Evolutionary conservation across 2,888 invertebrate species (phyloP).

Genomic region (Beris morrisii): DNA sequence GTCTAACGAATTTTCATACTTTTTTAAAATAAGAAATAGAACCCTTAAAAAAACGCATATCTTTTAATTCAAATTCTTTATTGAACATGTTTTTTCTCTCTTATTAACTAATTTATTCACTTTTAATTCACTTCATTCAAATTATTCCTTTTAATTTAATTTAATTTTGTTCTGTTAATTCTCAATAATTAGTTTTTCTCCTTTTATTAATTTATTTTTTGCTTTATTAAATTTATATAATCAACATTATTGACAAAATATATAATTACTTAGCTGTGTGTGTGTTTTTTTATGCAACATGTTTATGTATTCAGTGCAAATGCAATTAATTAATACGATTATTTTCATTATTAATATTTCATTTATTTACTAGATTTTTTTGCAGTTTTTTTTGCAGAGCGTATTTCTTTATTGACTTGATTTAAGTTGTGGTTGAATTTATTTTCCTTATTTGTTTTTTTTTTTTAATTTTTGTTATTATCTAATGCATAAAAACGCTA

Average conservation of each 20-base stretch:
- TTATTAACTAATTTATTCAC: slow-evolving; percentile 38
- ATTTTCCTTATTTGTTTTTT: slow-evolving; percentile 35
- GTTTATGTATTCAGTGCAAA: slow-evolving; percentile 37
- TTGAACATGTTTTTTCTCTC: slow-evolving; percentile 51
- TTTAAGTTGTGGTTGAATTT: slow-evolving; percentile 11
- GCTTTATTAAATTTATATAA: slow-evolving; percentile 25
- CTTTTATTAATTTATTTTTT: slow-evolving; percentile 36
- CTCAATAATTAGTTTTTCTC: slow-evolving; percentile 29
- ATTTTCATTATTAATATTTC: slow-evolving; percentile 28
- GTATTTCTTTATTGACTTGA: slow-evolving; percentile 33
- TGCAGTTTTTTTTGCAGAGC: slow-evolving; percentile 36
- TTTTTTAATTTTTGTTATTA: slow-evolving; percentile 29
- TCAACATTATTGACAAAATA: slow-evolving; percentile 42
- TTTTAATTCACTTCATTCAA: slow-evolving; percentile 35
- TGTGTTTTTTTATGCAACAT: slow-evolving; percentile 33
- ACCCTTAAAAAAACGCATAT: slow-evolving; percentile 4
- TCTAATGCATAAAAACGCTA: slow-evolving; percentile 35
- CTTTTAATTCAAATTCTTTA: slow-evolving; percentile 48
- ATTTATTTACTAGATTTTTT: slow-evolving; percentile 33
- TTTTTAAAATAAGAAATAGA: too few species aligned
- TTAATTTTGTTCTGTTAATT: slow-evolving; percentile 12
- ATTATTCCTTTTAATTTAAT: slow-evolving; percentile 30
- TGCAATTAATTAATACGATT: slow-evolving; percentile 37
- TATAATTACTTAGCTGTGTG: slow-evolving; percentile 39
- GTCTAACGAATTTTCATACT: too few species aligned